Base-by-base conservation (phyloP, 1,140 invertebrate species). In the Drosophila santomea region DNA sequence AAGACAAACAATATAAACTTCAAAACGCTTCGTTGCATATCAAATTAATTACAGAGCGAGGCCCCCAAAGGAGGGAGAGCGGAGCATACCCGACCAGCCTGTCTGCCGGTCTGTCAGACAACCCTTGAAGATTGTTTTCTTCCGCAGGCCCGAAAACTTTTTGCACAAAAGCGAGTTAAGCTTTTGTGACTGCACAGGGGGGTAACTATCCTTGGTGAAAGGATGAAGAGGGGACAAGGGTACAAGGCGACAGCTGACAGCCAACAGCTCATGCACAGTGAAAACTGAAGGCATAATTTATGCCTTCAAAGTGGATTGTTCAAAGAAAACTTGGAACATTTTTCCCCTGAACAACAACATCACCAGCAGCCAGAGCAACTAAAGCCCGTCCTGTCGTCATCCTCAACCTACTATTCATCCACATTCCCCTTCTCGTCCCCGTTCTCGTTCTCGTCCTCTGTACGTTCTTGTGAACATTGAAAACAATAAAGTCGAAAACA, bases 261-360 rank as follows among this genome's bases (percentile, higher is more conserved):
- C 60, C 73, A 84, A 85, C 82, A 85, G 81, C 72, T 86, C 84
- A 83, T 88, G 79, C 84, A 86, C 79, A 89, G 61, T 85, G 66
- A 62, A 80, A 89, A 90, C 85, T 89, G 80, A 89, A 89, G 85
- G 85, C 84, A 89, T 89, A 89, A 89, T 90, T 89, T 89, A 89
- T 89, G 77, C 84, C 85, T 90, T 89, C 85, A 89, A 89, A 90
- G 85, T 89, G 80, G 80, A 89, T 89, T 84, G 84, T 89, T 88
- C 84, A 88, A 81, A 86, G 54, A 62, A 52, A 77, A 75, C 73
- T 75, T 75, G 72, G 80, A 80, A 79, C 83, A 88, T 73, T 88
- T 88, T 82, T 63, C 75, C 78, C 71, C 66, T 67, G 47, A 63
- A 85, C 77, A 58, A 75, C 72, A 75, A 55, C 69, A 74, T 51